Evolutionary conservation across 2,113 vertebrate genomes (phyloP).

Genomic region (Heliornis fulica): DNA sequence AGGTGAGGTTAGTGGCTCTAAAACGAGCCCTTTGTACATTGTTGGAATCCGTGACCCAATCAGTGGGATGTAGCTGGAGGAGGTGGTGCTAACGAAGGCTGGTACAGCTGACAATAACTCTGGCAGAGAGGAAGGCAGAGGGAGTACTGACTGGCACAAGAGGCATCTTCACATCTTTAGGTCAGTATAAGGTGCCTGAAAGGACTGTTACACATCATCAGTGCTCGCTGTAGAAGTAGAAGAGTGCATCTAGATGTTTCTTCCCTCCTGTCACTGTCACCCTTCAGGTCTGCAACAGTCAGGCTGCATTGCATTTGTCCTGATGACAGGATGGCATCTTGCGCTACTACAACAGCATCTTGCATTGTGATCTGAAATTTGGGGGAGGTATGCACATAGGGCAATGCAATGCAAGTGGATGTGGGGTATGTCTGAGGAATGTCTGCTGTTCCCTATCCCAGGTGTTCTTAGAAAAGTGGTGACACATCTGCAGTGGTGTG

Average conservation of each 20-base stretch:
- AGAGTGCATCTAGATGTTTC: not conserved
- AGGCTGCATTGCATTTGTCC: not conserved
- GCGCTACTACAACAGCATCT: not conserved
- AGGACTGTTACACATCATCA: not conserved
- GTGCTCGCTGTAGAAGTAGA: not conserved
- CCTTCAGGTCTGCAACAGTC: not conserved
- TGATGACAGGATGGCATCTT: not conserved
- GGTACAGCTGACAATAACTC: constrained; percentile 42
- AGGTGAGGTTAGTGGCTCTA: constrained; percentile 41
- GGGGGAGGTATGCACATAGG: not conserved
- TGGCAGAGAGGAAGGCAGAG: not conserved
- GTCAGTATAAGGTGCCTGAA: not conserved
- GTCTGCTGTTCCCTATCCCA: not conserved
- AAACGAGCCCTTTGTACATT: constrained; percentile 75
- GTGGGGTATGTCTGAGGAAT: not conserved
- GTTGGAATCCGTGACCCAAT: constrained; percentile 57
- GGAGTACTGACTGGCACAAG: constrained; percentile 1
- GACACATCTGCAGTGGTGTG: accelerated
- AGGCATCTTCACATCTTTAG: not conserved
- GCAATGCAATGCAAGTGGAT: not conserved
- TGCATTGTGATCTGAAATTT: not conserved
- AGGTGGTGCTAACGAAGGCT: constrained; percentile 54
- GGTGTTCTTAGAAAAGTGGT: not conserved
- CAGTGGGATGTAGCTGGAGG: constrained; percentile 56
- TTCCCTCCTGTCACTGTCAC: not conserved